phyloP scores from a whole-genome alignment of 2,113 vertebrate genomes.

The Pedetes capensis region DNA sequence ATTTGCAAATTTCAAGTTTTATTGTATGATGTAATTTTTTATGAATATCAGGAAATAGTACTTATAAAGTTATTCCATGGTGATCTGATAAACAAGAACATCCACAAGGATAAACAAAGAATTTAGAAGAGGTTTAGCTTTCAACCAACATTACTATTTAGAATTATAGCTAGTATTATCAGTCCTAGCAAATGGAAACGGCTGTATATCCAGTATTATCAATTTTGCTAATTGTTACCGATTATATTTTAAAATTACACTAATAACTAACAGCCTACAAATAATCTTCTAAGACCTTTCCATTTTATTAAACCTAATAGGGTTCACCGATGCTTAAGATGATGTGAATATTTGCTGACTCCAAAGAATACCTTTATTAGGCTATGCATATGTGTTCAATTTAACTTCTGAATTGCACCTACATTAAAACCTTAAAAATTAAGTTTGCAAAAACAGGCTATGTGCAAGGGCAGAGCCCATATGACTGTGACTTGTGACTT shows the following conservation, averaged over 20 bases:
- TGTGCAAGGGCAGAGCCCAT: not conserved
- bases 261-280: slow-evolving; percentile 76
- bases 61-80: not conserved
- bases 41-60: not conserved
- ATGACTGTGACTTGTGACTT: slow-evolving; percentile 40
- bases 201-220: not conserved
- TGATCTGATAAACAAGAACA: not conserved
- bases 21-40: slow-evolving; percentile 13
- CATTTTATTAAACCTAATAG: slow-evolving; percentile 65
- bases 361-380: slow-evolving; percentile 54
- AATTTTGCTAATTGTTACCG: slow-evolving; percentile 56
- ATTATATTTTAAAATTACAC: slow-evolving; percentile 57
- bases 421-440: not conserved
- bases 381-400: slow-evolving; percentile 25
- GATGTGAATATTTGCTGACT: slow-evolving; percentile 59
- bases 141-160: not conserved
- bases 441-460: slow-evolving; percentile 10
- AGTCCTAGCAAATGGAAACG: not conserved
- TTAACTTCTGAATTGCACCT: slow-evolving; percentile 40
- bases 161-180: not conserved
- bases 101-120: slow-evolving; percentile 23
- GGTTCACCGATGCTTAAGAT: slow-evolving; percentile 61
- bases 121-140: slow-evolving; percentile 10
- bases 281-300: slow-evolving; percentile 68
- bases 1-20: not conserved